A percentile compares a stretch with the other conserved stretches of the same genome.
These are phyloP conservation scores for Synanthedon tipuliformis DNA, from an alignment of 2,888 invertebrate genomes.

Conservation along the genomic window DNA sequence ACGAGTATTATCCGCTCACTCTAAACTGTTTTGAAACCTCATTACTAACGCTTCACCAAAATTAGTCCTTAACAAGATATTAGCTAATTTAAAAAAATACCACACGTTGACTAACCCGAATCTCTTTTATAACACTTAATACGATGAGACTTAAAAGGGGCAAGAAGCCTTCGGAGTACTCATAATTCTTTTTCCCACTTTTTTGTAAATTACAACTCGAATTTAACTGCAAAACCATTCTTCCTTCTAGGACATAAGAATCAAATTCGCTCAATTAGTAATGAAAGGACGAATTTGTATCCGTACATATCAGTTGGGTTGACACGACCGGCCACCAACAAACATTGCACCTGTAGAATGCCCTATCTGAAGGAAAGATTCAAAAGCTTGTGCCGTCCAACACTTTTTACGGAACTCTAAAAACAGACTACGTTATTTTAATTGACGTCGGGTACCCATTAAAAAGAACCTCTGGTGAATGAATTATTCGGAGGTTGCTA, in stretches of 20 bases:
- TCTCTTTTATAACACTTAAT: background rate
- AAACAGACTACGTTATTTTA: slow-evolving; percentile 50
- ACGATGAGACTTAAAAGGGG: background rate
- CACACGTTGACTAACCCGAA: background rate
- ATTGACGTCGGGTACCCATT: slow-evolving; percentile 51
- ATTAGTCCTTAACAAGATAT: background rate
- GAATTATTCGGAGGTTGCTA: slow-evolving; percentile 50
- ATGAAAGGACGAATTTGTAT: background rate
- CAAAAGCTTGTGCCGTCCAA: slow-evolving; percentile 45
- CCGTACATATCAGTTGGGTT: slow-evolving; percentile 16
- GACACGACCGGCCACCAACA: slow-evolving; percentile 53
- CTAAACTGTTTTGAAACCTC: background rate
- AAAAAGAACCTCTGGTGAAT: slow-evolving; percentile 40
- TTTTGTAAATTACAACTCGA: slow-evolving; percentile 14
- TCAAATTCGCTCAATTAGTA: background rate
- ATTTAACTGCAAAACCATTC: background rate
- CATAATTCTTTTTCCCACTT: slow-evolving; percentile 29
- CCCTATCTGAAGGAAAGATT: slow-evolving; percentile 59
- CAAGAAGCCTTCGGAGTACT: slow-evolving; percentile 12
- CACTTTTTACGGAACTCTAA: slow-evolving; percentile 31
- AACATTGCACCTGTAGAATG: slow-evolving; percentile 60
- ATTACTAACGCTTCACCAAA: background rate
- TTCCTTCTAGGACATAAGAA: background rate
- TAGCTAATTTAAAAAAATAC: background rate
- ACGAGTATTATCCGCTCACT: slow-evolving; percentile 2